phyloP scores from a whole-genome alignment of 2,888 invertebrate species.

The Nasonia oneida region DNA sequence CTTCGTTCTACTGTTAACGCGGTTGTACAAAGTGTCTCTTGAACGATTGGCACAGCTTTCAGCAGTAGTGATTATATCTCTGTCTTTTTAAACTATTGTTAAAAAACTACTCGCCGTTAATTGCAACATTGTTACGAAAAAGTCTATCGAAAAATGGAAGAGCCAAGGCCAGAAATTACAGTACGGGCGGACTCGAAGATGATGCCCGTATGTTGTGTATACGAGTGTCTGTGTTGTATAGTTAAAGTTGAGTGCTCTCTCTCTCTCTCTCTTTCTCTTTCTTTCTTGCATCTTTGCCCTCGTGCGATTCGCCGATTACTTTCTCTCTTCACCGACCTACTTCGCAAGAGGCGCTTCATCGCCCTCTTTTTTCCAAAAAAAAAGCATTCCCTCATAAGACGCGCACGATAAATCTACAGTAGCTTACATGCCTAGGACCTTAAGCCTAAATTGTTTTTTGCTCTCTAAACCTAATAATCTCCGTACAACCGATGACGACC shows the following conservation, averaged over 20 bases:
- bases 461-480: slow-evolving; percentile 76
- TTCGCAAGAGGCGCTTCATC: slow-evolving; percentile 15
- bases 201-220: slow-evolving; percentile 26
- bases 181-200: slow-evolving; percentile 37
- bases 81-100: slow-evolving; percentile 39
- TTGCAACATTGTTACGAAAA: slow-evolving; percentile 5
- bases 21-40: slow-evolving; percentile 51
- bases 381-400: slow-evolving; percentile 59
- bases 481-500: slow-evolving; percentile 66
- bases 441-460: slow-evolving; percentile 51
- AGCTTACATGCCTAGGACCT: slow-evolving; percentile 46
- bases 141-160: slow-evolving; percentile 55
- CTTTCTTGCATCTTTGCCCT: not conserved
- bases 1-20: slow-evolving; percentile 59
- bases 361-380: slow-evolving; percentile 9
- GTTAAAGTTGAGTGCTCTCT: slow-evolving; percentile 48
- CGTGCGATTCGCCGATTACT: not conserved
- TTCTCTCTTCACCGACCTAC: not conserved
- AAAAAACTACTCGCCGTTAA: slow-evolving; percentile 38
- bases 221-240: not conserved
- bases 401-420: slow-evolving; percentile 55
- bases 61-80: slow-evolving; percentile 21
- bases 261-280: slow-evolving; percentile 21
- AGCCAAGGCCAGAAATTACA: slow-evolving; percentile 49
- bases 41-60: slow-evolving; percentile 58